Evolutionary conservation across 2,113 vertebrate species (phyloP).

Genomic region (Platichthys flesus): DNA sequence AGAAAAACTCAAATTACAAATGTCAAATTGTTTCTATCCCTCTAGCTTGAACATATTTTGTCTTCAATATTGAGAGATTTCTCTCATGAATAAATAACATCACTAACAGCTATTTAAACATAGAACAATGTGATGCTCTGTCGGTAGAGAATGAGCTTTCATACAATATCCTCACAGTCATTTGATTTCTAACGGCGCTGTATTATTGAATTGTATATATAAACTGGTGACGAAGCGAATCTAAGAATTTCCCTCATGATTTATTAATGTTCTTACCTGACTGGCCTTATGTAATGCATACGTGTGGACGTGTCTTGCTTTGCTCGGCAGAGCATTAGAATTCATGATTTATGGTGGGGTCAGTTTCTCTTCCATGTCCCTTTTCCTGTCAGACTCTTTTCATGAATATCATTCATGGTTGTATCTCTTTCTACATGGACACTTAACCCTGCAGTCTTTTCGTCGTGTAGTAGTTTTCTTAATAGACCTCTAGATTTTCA

Average conservation of each 20-base stretch:
- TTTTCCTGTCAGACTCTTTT: conserved; percentile 12
- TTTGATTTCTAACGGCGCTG: neutral
- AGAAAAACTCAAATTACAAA: neutral
- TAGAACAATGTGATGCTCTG: too few relatives aligned
- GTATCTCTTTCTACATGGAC: neutral
- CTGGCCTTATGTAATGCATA: neutral
- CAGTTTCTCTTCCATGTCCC: neutral
- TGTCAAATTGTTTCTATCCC: too few relatives aligned
- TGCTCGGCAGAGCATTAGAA: conserved; percentile 29
- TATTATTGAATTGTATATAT: conserved; percentile 9
- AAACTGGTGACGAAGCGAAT: conserved; percentile 29
- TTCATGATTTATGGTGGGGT: neutral
- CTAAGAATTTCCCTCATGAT: conserved; percentile 30
- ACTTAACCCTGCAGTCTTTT: neutral
- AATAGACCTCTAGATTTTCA: neutral
- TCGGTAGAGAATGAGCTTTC: too few relatives aligned
- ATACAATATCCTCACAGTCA: neutral
- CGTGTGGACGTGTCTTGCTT: conserved; percentile 33
- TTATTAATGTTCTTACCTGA: conserved; percentile 17
- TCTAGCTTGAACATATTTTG: too few relatives aligned
- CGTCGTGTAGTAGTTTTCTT: neutral
- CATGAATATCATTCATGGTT: neutral
- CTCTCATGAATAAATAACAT: too few relatives aligned
- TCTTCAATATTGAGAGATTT: too few relatives aligned
- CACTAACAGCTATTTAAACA: too few relatives aligned